Base-by-base conservation (phyloP, 2,113 vertebrate species). In the Gymnogyps californianus region DNA sequence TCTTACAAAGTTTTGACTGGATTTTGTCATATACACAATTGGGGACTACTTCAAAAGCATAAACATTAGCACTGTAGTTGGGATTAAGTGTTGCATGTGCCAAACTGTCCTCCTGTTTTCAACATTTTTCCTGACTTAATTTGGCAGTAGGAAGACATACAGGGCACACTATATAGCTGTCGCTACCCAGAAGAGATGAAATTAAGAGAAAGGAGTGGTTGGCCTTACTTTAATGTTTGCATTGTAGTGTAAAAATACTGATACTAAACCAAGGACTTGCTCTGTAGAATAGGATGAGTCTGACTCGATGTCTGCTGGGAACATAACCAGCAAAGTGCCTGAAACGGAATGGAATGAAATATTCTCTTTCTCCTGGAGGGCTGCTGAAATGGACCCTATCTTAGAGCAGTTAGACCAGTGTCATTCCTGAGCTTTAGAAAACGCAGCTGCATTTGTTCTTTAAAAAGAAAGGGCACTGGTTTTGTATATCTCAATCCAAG, bases 91-190 rank as follows among this genome's bases (percentile, higher is more conserved):
- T 90, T 94, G 69, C 55, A 36, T 71, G 82, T 90, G 88, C 88
- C 94, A 94, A 83, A 83, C 52, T 52, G 25, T 74, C 88, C 96
- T 95, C 83, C 86, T 92, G 66, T 77, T 94, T 86, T 80, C 47
- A 94, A 36, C 46, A 25, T 87, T 90, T 84, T 83, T 77, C 90
- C 58, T 96, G 2, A 2, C 40, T 86, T 91, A 34, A 58, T 96
- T 90, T 95, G 76, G 76, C 51, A 71, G 28, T 34, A 54, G 49
- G 76, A 80, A n/a, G 79, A 47, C 4, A 8, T 14, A 13, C 15
- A 40, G 34, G 32, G 65, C 46, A 52, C 15, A 1, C 1, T 38
- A 28, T 46, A 2, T 21, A 34, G 52, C 51, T 71, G 42, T 58
- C 1, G 2, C 86, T 85, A n/a, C 52, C 34, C 44, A 62, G 40